phyloP scores from a whole-genome alignment of 2,797 vertebrate species.

The Squalus acanthias region DNA sequence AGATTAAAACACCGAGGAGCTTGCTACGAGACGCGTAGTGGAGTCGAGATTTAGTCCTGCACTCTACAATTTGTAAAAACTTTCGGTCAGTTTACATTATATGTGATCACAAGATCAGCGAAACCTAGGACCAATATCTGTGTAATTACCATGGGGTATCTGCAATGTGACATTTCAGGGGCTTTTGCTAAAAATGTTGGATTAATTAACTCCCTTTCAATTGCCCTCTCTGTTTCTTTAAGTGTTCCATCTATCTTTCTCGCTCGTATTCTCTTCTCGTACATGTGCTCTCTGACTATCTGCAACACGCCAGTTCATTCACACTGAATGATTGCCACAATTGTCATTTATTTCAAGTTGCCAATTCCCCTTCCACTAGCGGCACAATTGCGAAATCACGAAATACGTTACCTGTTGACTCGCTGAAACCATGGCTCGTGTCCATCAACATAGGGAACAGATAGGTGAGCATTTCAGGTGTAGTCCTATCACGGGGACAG shows the following conservation, averaged over 20 bases:
- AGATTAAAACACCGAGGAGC: background rate
- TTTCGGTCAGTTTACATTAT: background rate
- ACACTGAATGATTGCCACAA: background rate
- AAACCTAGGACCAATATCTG: background rate
- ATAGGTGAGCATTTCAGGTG: background rate
- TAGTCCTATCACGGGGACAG: background rate
- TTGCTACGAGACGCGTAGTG: background rate
- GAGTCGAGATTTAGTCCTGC: background rate
- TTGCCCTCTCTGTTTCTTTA: background rate
- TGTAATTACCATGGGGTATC: background rate
- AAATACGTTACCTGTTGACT: background rate
- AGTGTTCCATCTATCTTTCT: background rate
- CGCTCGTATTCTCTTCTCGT: too few species aligned
- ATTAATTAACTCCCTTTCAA: background rate
- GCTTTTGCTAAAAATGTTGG: background rate
- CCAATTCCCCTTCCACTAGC: background rate
- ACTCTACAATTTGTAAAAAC: background rate
- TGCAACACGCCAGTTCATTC: background rate
- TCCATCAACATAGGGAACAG: background rate
- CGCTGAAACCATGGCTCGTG: background rate
- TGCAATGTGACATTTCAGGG: background rate
- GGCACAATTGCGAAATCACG: background rate
- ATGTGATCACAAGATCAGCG: background rate
- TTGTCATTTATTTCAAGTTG: background rate
- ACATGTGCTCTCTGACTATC: background rate